phyloP scores from a whole-genome alignment of 2,888 invertebrate species.

The Phrixothrix hirtus region DNA sequence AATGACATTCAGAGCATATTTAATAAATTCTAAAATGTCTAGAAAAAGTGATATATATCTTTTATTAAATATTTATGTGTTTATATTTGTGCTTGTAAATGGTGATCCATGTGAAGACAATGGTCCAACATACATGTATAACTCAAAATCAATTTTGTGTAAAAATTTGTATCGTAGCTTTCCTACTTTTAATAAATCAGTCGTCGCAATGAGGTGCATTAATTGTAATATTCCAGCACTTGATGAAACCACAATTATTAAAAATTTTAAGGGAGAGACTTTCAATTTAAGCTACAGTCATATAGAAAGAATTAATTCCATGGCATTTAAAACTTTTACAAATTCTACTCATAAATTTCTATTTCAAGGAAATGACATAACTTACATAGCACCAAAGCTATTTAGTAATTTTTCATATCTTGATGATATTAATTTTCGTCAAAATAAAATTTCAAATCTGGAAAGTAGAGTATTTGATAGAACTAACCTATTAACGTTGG shows the following conservation, averaged over 20 bases:
- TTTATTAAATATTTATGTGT: neutral
- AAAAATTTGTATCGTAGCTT: neutral
- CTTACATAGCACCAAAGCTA: conserved; percentile 11
- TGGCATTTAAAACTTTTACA: conserved; percentile 13
- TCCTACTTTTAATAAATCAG: conserved; percentile 1
- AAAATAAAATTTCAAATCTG: conserved; percentile 9
- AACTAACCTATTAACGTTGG: neutral
- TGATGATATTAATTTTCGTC: conserved; percentile 10
- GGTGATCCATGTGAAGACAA: neutral
- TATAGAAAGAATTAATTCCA: conserved; percentile 7
- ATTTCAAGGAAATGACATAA: conserved; percentile 20
- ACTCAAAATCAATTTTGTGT: neutral
- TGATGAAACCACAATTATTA: conserved; percentile 7
- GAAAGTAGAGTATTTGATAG: conserved; percentile 10
- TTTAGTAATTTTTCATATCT: conserved; percentile 16
- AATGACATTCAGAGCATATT: too few species aligned
- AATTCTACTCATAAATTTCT: conserved; percentile 4
- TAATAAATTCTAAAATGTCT: neutral
- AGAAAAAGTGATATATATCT: neutral
- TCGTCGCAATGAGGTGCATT: conserved; percentile 6
- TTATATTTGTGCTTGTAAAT: neutral
- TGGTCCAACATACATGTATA: neutral
- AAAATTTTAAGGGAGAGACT: conserved; percentile 14
- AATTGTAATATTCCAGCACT: conserved; percentile 20
- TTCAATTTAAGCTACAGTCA: conserved; percentile 27